These are phyloP conservation scores for Apoda limacodes DNA, from an alignment of 2,888 invertebrate genomes.

Conservation along the genomic window DNA sequence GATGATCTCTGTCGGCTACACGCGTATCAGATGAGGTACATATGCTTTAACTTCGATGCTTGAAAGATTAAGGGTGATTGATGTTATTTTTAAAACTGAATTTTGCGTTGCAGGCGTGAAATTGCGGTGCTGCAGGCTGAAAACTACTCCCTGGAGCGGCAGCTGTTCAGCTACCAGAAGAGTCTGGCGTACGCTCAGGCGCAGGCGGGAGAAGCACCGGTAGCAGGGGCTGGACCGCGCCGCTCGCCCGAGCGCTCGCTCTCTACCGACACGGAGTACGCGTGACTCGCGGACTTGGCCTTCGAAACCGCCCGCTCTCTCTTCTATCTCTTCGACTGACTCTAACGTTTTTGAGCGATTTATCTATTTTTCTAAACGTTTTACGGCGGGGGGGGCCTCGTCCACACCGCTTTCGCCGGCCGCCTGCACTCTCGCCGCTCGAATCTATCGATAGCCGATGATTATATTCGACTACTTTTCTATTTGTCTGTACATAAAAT, in stretches of 20 bases:
- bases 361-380: slow-evolving; percentile 70
- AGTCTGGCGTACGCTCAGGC: slow-evolving; percentile 80
- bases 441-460: slow-evolving; percentile 66
- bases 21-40: slow-evolving; percentile 84
- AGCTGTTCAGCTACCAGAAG: slow-evolving; percentile 86
- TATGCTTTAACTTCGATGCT: not conserved
- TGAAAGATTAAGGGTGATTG: too few relatives aligned
- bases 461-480: slow-evolving; percentile 68
- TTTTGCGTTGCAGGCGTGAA: slow-evolving; percentile 72
- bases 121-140: slow-evolving; percentile 84
- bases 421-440: slow-evolving; percentile 67
- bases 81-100: too few relatives aligned
- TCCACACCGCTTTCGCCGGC: slow-evolving; percentile 66
- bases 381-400: slow-evolving; percentile 67
- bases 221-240: slow-evolving; percentile 40
- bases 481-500: slow-evolving; percentile 69
- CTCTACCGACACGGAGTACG: slow-evolving; percentile 80
- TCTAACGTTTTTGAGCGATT: slow-evolving; percentile 69
- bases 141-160: slow-evolving; percentile 84
- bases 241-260: slow-evolving; percentile 70
- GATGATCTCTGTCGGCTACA: slow-evolving; percentile 85
- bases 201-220: slow-evolving; percentile 62
- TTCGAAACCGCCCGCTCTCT: slow-evolving; percentile 34
- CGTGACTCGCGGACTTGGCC: slow-evolving; percentile 70
- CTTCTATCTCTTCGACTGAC: slow-evolving; percentile 64